Evolutionary conservation across 2,113 vertebrate species (phyloP).

Genomic region (Seriola aureovittata): DNA sequence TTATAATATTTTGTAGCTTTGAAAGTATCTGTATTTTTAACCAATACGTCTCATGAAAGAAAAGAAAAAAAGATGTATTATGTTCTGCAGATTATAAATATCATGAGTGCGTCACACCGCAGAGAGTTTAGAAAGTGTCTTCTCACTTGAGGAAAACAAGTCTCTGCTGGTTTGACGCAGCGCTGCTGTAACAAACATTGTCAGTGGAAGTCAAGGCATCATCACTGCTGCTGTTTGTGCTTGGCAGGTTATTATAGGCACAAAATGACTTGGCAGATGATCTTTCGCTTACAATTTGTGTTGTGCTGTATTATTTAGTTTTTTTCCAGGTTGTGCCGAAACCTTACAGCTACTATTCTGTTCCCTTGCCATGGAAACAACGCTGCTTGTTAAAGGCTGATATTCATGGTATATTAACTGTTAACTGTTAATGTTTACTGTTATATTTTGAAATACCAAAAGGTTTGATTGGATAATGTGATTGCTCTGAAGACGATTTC

Average conservation of each 20-base stretch:
- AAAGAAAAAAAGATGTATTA: too few relatives aligned
- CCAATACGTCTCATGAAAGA: too few relatives aligned
- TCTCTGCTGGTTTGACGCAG: background rate
- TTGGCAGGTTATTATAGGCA: background rate
- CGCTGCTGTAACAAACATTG: too few relatives aligned
- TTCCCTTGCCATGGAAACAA: background rate
- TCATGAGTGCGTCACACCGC: too few relatives aligned
- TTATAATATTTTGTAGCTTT: too few relatives aligned
- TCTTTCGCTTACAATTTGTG: background rate
- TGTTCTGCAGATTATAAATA: too few relatives aligned
- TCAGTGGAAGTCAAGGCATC: background rate
- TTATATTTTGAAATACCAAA: background rate
- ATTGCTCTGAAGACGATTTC: conserved; percentile 10
- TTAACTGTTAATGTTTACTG: too few relatives aligned
- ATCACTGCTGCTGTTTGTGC: conserved; percentile 6
- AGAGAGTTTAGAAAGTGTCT: background rate
- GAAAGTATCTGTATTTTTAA: too few relatives aligned
- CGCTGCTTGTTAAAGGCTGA: background rate
- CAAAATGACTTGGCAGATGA: background rate
- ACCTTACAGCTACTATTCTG: background rate
- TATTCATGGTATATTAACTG: background rate
- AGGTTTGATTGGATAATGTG: background rate
- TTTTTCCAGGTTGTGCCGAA: too few relatives aligned
- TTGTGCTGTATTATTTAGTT: background rate
- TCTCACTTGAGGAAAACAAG: background rate